Base-by-base conservation (phyloP, 92 coral and sea anemone species). In the Porites divaricata region DNA sequence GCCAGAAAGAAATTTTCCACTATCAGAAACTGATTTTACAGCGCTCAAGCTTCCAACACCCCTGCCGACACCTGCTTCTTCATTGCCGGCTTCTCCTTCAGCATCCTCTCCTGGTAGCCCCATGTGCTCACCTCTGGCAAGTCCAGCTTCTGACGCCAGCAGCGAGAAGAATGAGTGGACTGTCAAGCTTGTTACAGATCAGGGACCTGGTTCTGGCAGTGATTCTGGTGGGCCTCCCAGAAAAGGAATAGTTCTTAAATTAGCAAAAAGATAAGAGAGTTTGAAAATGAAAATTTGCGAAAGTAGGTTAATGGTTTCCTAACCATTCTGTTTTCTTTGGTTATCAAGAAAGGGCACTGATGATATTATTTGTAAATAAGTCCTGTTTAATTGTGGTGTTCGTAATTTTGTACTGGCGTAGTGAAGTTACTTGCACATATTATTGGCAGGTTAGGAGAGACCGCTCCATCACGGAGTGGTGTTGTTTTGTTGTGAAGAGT, bases 201-300 rank as follows among this genome's bases (percentile, higher is more conserved):
- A 84, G 59, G 97, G 90, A 25, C 81, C 84, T 35, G 81, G 90
- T 57, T 56, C 85, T 10, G 92, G 90, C 23, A 86, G 95, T 61
- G 99, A 95, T 9, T 41, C 97, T 0, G 94, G 93, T 63, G 86
- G 84, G 49, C 98, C 93, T 17, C 95, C 96, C 8, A 85, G 99
- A 52, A 97, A 97, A 84, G 99, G 99, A 69, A 97, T 97, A 64
- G 99, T 97, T 11, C 81, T 97, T 25, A 97, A 97, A 81, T 86
- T 97, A 56, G 99, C 99, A 63, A 97, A 97, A 89, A 91, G 99
- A 90, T 97, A 81, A 90, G 81, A 83, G 45, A 35, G 45, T 62
- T 10, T 49, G 15, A 57, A 78, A 87, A 63, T 50, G 65, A 53
- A 69, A 74, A 24, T 45, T 26, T 63, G 28, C 69, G 62, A 53